Evolutionary conservation across 2,888 invertebrate genomes (phyloP), one percentile per base, ranked within the genome.

Genomic region (Xestia sexstrigata): DNA sequence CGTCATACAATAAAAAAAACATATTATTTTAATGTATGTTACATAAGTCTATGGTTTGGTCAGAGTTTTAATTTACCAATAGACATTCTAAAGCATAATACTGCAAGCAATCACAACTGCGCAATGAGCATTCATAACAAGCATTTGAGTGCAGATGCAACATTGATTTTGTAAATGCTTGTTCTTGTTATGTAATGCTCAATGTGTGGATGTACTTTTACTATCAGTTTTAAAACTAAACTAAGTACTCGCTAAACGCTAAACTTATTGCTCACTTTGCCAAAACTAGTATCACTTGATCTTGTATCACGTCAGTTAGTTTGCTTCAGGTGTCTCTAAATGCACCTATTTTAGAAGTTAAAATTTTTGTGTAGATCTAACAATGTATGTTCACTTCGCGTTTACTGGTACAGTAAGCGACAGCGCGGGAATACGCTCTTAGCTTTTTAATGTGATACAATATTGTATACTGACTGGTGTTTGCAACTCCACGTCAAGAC

Each of bases 241-340:
- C 58, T 66, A 17, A 35, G 65, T 17, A 78, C n/a, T n/a, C n/a
- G n/a, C n/a, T n/a, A n/a, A n/a, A n/a, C n/a, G 35, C 58, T 63
- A 15, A 47, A 47, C n/a, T 17, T 70, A 66, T 72, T 62, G 30
- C 67, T 63, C 42, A 70, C 49, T 52, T 77, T 49, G 13, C 11
- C 42, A 45, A 60, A 72, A 49, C 66, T 84, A 74, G 39, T 73
- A 74, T 82, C 81, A 83, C 69, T 81, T 42, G 66, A 71, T 69
- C 60, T 47, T 35, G 13, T 83, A 73, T 77, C 52, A 79, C 49
- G 35, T 26, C 45, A 15, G 17, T 60, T 45, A 45, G 17, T 66
- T 17, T 8, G 8, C 1, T 66, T 74, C 62, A 23, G 60, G 49
- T 62, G 45, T 67, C 65, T 67, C 65, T 23, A 60, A 15, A 66